phyloP scores from a whole-genome alignment of 2,113 vertebrate species.

The Macrotus californicus region DNA sequence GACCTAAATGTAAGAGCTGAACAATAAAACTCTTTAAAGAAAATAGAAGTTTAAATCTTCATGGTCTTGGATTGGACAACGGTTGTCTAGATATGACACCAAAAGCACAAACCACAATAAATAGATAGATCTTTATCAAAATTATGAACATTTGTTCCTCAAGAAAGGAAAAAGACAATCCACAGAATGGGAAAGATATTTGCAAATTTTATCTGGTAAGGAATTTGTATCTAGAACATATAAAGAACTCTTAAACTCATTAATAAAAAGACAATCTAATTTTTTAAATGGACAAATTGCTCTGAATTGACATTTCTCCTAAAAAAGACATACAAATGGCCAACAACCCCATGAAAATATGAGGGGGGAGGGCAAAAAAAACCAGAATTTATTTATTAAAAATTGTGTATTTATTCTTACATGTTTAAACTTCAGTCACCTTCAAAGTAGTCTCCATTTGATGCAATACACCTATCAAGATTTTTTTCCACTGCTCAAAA shows the following conservation, averaged over 20 bases:
- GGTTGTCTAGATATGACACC: neutral
- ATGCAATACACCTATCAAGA: too few relatives aligned
- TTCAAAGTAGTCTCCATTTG: too few relatives aligned
- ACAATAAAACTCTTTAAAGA: neutral
- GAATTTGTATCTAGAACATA: neutral
- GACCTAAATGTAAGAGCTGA: neutral
- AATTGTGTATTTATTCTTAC: too few relatives aligned
- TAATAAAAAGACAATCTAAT: neutral
- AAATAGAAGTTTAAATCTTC: neutral
- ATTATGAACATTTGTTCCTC: neutral
- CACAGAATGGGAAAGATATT: neutral
- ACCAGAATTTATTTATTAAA: too few relatives aligned
- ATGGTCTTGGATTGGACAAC: neutral
- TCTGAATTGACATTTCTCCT: neutral
- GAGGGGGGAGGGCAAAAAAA: too few relatives aligned
- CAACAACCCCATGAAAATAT: neutral
- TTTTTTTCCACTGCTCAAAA: too few relatives aligned
- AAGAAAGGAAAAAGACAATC: neutral
- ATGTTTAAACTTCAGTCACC: too few relatives aligned
- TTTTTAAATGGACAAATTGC: neutral
- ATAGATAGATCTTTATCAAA: neutral
- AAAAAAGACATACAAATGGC: neutral
- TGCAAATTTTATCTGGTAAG: slow-evolving; percentile 8
- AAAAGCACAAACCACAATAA: neutral
- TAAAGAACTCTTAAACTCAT: neutral